Percentiles rank a stretch among this genome's conserved stretches.
These are phyloP conservation scores for Xanthorhoe designata DNA, from an alignment of 2,888 invertebrate species.

Conservation along the genomic window DNA sequence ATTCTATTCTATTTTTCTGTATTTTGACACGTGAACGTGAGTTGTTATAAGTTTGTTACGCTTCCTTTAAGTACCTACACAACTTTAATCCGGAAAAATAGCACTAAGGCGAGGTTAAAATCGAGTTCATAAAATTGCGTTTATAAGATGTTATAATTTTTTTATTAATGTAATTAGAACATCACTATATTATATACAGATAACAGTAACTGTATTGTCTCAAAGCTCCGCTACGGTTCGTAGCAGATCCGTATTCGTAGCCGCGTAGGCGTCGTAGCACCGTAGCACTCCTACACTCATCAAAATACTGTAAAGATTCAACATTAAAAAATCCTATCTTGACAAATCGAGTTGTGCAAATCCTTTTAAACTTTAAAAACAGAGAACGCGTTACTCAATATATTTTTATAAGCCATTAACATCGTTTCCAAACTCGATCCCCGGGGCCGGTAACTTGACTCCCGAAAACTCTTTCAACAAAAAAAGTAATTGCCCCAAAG, in stretches of 20 bases:
- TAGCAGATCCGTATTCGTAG: not conserved
- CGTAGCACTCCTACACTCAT: not conserved
- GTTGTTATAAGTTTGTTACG: too few relatives aligned
- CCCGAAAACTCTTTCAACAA: constrained; percentile 38
- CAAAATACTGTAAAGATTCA: not conserved
- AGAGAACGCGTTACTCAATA: constrained; percentile 14
- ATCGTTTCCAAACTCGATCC: constrained; percentile 30
- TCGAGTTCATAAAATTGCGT: too few relatives aligned
- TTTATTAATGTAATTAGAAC: too few relatives aligned
- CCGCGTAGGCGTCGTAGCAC: not conserved
- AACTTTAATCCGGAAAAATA: too few relatives aligned
- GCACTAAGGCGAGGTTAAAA: too few relatives aligned
- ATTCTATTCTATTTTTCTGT: too few relatives aligned
- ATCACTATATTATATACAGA: too few relatives aligned
- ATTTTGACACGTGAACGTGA: too few relatives aligned
- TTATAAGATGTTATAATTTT: too few relatives aligned
- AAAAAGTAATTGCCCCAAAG: constrained; percentile 40
- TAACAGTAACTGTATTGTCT: not conserved
- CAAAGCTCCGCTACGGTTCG: not conserved
- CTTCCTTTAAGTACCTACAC: too few relatives aligned
- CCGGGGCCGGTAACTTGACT: constrained; percentile 36
- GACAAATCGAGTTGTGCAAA: constrained; percentile 4
- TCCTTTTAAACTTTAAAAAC: constrained; percentile 15
- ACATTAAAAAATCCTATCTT: not conserved
- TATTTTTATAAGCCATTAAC: constrained; percentile 39